Evolutionary conservation across 2,113 vertebrate species (phyloP).

Genomic region (Balaeniceps rex): DNA sequence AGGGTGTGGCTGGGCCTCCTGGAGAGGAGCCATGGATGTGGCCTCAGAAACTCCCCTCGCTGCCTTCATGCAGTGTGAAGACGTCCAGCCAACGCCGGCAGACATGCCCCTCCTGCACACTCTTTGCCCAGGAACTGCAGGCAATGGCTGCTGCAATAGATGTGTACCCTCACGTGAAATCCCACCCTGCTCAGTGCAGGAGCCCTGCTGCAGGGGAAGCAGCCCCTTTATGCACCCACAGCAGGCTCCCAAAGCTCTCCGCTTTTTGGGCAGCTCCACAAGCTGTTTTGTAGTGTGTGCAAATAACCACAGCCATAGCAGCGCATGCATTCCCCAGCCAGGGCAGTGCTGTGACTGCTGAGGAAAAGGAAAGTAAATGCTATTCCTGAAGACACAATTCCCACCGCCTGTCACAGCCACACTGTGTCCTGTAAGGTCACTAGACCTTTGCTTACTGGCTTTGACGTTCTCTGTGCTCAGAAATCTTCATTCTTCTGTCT

Average conservation of each 20-base stretch:
- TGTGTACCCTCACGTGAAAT: neutral
- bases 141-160: neutral
- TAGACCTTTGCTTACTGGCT: neutral
- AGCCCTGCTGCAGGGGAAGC: neutral
- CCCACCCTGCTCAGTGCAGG: rapidly evolving
- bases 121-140: neutral
- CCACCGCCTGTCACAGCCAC: rapidly evolving
- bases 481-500: neutral
- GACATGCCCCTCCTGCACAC: rapidly evolving
- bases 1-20: neutral
- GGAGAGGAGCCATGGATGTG: neutral
- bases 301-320: neutral
- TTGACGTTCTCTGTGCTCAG: neutral
- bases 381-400: neutral
- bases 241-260: rapidly evolving
- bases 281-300: neutral
- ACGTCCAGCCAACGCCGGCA: neutral
- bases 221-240: neutral
- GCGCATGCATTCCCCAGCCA: neutral
- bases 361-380: neutral
- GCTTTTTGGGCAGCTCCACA: neutral
- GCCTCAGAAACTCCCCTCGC: neutral
- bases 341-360: neutral
- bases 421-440: rapidly evolving
- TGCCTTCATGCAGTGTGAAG: rapidly evolving